Evolutionary conservation across 2,113 vertebrate genomes (phyloP), one percentile per base, ranked within the genome.

Genomic region (Nycticorax nycticorax): DNA sequence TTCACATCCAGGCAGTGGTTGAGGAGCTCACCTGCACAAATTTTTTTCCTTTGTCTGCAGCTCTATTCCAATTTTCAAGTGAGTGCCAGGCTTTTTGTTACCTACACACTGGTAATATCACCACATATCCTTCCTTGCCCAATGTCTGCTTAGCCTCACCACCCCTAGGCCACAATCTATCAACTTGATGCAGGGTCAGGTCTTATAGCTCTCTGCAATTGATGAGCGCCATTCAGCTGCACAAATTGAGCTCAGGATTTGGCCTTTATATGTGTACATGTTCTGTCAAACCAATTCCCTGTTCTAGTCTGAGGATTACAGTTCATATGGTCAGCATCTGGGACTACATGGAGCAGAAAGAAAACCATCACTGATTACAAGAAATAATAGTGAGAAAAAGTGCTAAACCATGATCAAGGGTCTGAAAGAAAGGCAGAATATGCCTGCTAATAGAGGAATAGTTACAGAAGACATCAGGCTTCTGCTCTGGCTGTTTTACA

Each of bases 1-100:
- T 45, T 67, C 52, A 10, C 0, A 0, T 20, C 27, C 33, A 5
- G 2, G 4, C 2, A 12, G 30, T 56, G 53, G 15, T 0, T 66
- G 24, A 67, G 14, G 33, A 71, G 12, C 23, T 55, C 56, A 53
- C 11, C 50, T 59, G 9, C 33, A 10, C 14, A 21, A 43, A 37
- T 60, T 20, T 21, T 21, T 15, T 53, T 84, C 55, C 41, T 67
- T 89, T 33, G 12, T 73, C 63, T 39, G 22, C 27, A 79, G 71
- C 21, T 88, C 23, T 48, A 21, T 86, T 86, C 21, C 63, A 77
- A 8, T 59, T 81, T 62, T 21, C 14, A 37, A 12, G 21, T 14
- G 47, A 82, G 18, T 4, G 23, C 37, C 62, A 37, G 59, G 50
- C 10, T 64, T 14, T 92, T 28, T 26, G 3, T 32, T 76, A 35